phyloP scores from a whole-genome alignment of 2,113 vertebrate species.

The Rhea pennata region DNA sequence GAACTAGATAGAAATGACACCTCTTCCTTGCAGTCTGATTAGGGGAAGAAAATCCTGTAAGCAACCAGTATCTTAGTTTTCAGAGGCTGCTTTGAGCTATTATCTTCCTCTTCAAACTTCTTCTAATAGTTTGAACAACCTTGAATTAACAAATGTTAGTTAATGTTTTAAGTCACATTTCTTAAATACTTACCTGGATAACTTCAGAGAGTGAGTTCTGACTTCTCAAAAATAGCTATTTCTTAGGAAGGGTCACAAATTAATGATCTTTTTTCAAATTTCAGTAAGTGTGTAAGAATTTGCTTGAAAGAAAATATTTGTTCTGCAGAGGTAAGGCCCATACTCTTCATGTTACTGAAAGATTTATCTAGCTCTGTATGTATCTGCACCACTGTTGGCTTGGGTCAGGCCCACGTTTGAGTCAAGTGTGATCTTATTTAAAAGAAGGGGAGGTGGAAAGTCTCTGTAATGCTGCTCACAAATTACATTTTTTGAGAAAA shows the following conservation, averaged over 20 bases:
- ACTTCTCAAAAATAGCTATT: neutral
- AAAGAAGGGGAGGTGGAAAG: neutral
- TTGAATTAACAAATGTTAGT: constrained; percentile 60
- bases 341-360: neutral
- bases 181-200: neutral
- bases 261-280: neutral
- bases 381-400: neutral
- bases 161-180: neutral
- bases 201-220: neutral
- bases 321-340: neutral
- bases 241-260: neutral
- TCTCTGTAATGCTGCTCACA: neutral
- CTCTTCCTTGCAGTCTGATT: constrained; percentile 30
- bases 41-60: constrained; percentile 25
- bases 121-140: constrained; percentile 33
- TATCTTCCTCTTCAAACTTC: neutral
- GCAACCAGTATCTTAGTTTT: constrained; percentile 20
- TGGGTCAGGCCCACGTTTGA: neutral
- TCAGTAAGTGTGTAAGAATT: neutral
- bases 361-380: neutral
- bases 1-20: constrained; percentile 58
- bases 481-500: neutral
- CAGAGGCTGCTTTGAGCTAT: constrained; percentile 31
- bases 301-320: neutral
- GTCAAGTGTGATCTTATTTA: neutral